phyloP scores from a whole-genome alignment of 2,113 vertebrate genomes.

The Dipodomys ordii region DNA sequence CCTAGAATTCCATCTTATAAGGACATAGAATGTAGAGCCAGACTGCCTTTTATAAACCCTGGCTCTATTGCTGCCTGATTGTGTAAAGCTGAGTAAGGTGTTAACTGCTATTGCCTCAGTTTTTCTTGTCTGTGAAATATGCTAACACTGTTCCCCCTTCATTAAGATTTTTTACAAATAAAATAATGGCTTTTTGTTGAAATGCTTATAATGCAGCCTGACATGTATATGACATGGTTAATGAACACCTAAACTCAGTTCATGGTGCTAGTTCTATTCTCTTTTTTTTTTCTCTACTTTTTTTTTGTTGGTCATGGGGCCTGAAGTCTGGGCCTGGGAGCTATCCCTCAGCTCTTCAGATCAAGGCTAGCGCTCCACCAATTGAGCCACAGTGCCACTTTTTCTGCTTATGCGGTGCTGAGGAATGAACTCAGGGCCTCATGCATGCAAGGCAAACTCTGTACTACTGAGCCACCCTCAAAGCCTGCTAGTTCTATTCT shows the following conservation, averaged over 20 bases:
- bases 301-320: too few relatives aligned
- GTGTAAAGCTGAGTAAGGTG: background rate
- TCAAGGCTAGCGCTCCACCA: too few relatives aligned
- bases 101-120: background rate
- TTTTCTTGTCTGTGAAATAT: slow-evolving; percentile 37
- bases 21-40: background rate
- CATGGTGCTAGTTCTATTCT: background rate
- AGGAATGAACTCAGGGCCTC: too few relatives aligned
- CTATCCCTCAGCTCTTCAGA: too few relatives aligned
- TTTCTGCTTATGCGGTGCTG: too few relatives aligned
- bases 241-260: background rate
- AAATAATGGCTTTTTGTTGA: background rate
- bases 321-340: too few relatives aligned
- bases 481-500: background rate
- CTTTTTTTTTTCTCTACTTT: too few relatives aligned
- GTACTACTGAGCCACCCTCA: too few relatives aligned
- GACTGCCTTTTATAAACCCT: background rate
- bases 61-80: background rate
- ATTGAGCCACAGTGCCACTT: too few relatives aligned
- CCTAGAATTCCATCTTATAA: background rate
- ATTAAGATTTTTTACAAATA: background rate
- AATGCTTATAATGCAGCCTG: background rate
- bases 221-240: background rate
- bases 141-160: background rate
- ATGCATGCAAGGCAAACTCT: too few relatives aligned